phyloP scores from a whole-genome alignment of 2,113 vertebrate species.

The Misgurnus mizolepis region DNA sequence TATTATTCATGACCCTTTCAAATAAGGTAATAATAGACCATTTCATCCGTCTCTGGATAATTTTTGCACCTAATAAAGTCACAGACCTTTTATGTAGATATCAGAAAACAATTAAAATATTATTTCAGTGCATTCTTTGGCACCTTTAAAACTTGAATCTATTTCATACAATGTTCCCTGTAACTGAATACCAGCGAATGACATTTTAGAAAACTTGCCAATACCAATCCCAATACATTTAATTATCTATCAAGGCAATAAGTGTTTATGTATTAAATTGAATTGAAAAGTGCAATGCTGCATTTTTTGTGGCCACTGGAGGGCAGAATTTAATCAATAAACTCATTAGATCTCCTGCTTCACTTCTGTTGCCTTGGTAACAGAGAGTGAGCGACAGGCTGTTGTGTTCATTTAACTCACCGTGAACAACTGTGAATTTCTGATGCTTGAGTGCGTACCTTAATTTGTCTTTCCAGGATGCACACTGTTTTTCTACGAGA shows the following conservation, averaged over 20 bases:
- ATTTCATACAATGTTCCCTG: background rate
- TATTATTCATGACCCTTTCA: too few relatives aligned
- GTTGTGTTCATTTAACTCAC: background rate
- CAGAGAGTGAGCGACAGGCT: conserved; percentile 16
- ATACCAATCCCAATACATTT: background rate
- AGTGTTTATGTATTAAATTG: conserved; percentile 35
- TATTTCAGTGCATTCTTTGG: too few relatives aligned
- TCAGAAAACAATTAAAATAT: too few relatives aligned
- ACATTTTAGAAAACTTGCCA: background rate
- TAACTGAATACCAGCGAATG: background rate
- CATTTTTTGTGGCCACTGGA: conserved; percentile 75
- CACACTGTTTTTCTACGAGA: conserved; percentile 94
- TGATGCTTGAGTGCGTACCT: background rate
- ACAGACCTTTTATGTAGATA: too few relatives aligned
- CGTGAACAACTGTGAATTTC: background rate
- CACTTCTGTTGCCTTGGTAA: conserved; percentile 23
- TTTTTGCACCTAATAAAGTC: too few relatives aligned
- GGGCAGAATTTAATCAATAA: conserved; percentile 70
- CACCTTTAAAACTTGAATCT: background rate
- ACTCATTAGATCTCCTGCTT: background rate
- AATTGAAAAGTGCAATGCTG: conserved; percentile 49
- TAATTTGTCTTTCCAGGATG: conserved; percentile 77
- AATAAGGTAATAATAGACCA: too few relatives aligned
- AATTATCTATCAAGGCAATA: background rate
- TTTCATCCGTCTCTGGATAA: too few relatives aligned